A percentile compares a stretch with the other conserved stretches of the same genome.
These are phyloP conservation scores for Meleagris gallopavo DNA, from an alignment of 2,113 vertebrate genomes.

Conservation along the genomic window DNA sequence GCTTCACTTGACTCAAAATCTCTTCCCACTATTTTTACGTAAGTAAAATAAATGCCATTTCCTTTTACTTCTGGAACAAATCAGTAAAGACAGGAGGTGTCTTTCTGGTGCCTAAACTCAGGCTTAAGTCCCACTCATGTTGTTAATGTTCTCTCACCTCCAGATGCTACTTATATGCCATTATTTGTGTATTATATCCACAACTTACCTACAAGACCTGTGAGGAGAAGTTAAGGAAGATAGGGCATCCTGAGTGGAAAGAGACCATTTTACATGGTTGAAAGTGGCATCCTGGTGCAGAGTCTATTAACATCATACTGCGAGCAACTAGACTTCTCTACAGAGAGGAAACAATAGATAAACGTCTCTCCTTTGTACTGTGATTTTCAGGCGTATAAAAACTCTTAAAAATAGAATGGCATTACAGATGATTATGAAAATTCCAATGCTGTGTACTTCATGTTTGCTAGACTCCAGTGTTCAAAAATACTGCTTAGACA, in stretches of 20 bases:
- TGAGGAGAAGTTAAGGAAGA: background rate
- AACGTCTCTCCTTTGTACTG: background rate
- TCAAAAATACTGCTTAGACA: background rate
- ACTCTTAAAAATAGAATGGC: background rate
- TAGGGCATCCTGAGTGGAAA: accelerated
- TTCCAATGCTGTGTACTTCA: background rate
- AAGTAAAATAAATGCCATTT: background rate
- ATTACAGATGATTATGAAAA: background rate
- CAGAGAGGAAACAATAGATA: background rate
- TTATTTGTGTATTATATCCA: background rate
- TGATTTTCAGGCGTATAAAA: background rate
- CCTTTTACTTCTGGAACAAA: background rate
- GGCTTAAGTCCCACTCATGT: background rate
- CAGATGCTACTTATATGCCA: accelerated
- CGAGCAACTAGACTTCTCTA: background rate
- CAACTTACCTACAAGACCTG: background rate
- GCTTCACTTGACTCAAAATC: background rate
- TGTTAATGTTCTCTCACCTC: background rate
- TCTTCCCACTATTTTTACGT: background rate
- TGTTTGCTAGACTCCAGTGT: accelerated
- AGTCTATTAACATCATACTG: background rate
- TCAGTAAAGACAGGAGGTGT: background rate
- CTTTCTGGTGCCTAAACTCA: background rate
- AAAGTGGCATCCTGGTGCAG: background rate
- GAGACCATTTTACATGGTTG: background rate